Conservation (phyloP, 2,113 vertebrate genomes). For the Aepyceros melampus region DNA sequence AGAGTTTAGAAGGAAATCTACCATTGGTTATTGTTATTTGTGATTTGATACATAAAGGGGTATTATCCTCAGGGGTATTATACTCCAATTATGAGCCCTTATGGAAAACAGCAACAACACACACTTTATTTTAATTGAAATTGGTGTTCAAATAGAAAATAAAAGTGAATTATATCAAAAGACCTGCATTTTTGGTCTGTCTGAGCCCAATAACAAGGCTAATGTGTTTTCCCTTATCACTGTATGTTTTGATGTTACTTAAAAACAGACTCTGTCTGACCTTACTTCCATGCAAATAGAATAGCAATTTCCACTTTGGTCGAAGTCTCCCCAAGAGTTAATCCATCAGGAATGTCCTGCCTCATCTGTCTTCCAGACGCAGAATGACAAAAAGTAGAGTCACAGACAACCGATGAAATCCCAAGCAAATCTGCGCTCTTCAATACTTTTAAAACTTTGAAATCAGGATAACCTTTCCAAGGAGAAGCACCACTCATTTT, state of each 20-base stretch:
- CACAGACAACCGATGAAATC: not conserved
- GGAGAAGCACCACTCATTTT: constrained; percentile 30
- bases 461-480: constrained; percentile 41
- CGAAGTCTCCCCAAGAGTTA: not conserved
- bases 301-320: not conserved
- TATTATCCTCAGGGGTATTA: not conserved
- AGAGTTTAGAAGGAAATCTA: constrained; percentile 40
- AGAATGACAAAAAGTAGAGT: not conserved
- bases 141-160: constrained; percentile 26
- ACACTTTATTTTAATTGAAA: constrained; percentile 40
- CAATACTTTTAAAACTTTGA: constrained; percentile 35
- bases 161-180: constrained; percentile 10
- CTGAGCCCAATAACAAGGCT: not conserved
- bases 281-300: not conserved
- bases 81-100: not conserved
- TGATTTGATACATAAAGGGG: constrained; percentile 15
- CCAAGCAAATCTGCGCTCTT: not conserved
- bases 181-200: not conserved
- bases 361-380: constrained; percentile 24
- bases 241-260: not conserved
- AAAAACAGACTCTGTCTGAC: not conserved
- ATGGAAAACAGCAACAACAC: not conserved
- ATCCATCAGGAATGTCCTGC: not conserved
- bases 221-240: not conserved
- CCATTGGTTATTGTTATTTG: constrained; percentile 25